These are phyloP conservation scores for Myodes glareolus DNA, from an alignment of 2,113 vertebrate species.

Conservation along the genomic window DNA sequence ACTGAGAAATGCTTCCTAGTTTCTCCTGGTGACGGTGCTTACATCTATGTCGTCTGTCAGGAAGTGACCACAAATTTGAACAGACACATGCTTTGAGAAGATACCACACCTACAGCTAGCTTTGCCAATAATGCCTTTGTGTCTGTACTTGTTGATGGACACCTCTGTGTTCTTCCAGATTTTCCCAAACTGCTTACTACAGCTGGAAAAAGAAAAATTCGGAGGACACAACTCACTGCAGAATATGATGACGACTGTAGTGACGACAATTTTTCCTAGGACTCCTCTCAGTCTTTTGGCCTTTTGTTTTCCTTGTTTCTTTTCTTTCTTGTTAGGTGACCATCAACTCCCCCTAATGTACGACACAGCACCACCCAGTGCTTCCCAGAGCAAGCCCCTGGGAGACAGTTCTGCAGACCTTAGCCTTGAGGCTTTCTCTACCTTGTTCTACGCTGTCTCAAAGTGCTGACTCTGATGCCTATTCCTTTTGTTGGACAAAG, in stretches of 20 bases:
- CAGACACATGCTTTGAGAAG: not conserved
- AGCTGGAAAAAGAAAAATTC: not conserved
- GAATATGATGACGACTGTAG: not conserved
- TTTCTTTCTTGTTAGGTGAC: not conserved
- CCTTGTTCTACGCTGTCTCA: not conserved
- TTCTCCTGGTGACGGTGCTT: not conserved
- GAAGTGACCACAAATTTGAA: not conserved
- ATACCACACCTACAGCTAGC: not conserved
- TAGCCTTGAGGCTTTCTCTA: not conserved
- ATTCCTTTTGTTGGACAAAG: not conserved
- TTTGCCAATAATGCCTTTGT: not conserved
- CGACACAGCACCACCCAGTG: not conserved
- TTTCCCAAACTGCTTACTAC: conserved; percentile 4
- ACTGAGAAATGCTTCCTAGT: not conserved
- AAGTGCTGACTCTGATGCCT: not conserved
- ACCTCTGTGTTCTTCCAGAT: not conserved
- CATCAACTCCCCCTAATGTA: not conserved
- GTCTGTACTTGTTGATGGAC: fast-evolving
- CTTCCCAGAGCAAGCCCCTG: not conserved
- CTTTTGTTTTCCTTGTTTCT: not conserved
- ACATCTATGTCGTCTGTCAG: not conserved
- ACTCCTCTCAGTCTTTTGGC: not conserved
- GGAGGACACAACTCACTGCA: not conserved
- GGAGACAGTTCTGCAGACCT: not conserved
- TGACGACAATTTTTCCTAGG: not conserved